Base-by-base conservation (phyloP, 2,888 invertebrate species). In the Hirtodrosophila alboralis region DNA sequence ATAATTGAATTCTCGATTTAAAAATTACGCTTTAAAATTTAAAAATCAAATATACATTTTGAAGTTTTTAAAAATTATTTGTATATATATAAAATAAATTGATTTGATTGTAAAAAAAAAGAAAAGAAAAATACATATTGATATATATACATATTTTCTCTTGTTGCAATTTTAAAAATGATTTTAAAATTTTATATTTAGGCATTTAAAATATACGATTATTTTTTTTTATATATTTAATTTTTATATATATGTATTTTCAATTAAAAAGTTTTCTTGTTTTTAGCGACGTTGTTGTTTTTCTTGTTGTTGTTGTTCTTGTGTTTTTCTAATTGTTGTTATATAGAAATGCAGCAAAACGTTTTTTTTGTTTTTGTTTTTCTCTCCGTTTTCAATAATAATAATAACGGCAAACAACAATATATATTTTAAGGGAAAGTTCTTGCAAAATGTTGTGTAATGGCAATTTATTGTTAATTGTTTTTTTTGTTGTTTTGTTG, bases 231-330 rank as follows among this genome's bases (percentile, higher is more conserved):
- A 4, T 23, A n/a, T 21, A n/a, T 30, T 37, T 9, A 36, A 10
- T 56, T 44, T 23, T 44, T 33, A 16, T 52, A n/a, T n/a, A n/a
- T n/a, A n/a, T n/a, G n/a, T 52, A 36, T 52, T 56, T 47, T 59
- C 57, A 71, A 60, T 75, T 67, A 70, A 83, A 75, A 84, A 80
- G 85, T 80, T 80, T 80, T 80, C 80, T 80, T 80, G 80, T 80
- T 80, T 80, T 80, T 80, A 80, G 83, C 79, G 79, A 84, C 81
- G 84, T 77, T 84, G 79, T 68, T 77, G n/a, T n/a, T n/a, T n/a
- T n/a, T n/a, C n/a, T 48, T 72, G 49, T 59, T 71, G 31, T 57
- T 66, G 33, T 31, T 62, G 53, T 63, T 69, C 26, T 69, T 60
- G 54, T 41, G 28, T 51, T 71, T 51, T 71, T 60, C 53, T 66